Evolutionary conservation across 2,888 invertebrate genomes (phyloP).

Genomic region (Rugalucina vietnamica): DNA sequence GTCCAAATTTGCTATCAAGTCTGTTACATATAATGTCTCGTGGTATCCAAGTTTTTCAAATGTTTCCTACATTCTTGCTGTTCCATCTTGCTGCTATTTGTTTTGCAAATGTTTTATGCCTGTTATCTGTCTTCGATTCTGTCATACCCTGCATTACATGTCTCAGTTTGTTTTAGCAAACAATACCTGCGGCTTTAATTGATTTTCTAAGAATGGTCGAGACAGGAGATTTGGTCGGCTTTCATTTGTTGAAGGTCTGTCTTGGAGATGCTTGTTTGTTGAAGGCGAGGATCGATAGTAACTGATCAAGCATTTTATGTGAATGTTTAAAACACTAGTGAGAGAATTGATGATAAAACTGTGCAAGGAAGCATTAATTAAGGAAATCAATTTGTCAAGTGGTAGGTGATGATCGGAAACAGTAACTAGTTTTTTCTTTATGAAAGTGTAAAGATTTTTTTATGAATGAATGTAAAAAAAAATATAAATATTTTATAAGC

Average conservation of each 20-base stretch:
- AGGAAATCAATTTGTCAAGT: neutral
- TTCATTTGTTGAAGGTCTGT: neutral
- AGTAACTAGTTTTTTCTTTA: no score
- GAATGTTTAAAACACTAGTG: neutral
- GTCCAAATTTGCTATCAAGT: no score
- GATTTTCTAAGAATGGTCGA: neutral
- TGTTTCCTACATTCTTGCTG: neutral
- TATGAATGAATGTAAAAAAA: no score
- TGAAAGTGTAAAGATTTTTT: no score
- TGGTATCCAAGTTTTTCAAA: neutral
- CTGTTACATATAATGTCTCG: neutral
- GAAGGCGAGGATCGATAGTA: neutral
- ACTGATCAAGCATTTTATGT: neutral
- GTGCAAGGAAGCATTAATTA: neutral
- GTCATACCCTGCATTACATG: neutral
- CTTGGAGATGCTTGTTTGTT: conserved; percentile 9
- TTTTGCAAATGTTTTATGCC: neutral
- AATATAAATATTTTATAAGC: no score
- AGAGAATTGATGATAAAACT: neutral
- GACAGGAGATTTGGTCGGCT: neutral
- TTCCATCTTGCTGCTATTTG: neutral
- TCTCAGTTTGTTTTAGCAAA: neutral
- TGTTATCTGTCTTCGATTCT: neutral
- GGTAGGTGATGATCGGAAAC: no score
- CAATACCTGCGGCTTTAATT: neutral